Evolutionary conservation across 2,113 vertebrate genomes (phyloP).

Genomic region (Platysternon megacephalum): DNA sequence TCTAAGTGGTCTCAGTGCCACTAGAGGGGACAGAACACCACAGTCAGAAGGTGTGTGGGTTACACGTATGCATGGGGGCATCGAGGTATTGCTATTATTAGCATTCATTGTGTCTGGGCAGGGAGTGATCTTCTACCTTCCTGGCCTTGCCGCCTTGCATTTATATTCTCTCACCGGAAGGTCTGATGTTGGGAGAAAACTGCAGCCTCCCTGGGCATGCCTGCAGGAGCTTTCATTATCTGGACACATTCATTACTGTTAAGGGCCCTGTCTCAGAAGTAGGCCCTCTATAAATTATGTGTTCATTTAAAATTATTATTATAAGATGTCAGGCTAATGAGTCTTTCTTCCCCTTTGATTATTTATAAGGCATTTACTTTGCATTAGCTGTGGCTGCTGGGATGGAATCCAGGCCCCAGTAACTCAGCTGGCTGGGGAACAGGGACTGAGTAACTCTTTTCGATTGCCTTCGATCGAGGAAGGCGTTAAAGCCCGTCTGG

Average conservation of each 20-base stretch:
- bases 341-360: constrained; percentile 28
- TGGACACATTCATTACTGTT: not conserved
- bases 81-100: not conserved
- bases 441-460: not conserved
- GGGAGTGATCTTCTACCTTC: not conserved
- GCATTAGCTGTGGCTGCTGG: not conserved
- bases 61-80: no score
- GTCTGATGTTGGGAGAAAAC: not conserved
- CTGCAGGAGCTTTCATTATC: not conserved
- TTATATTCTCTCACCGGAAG: not conserved
- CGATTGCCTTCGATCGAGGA: not conserved
- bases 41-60: no score
- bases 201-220: not conserved
- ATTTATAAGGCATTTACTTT: constrained; percentile 27
- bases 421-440: not conserved
- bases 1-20: no score
- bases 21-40: no score
- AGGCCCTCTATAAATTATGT: constrained; percentile 2
- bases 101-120: not conserved
- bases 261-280: not conserved
- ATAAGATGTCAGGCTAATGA: constrained; percentile 40
- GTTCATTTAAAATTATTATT: constrained; percentile 10
- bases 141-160: not conserved
- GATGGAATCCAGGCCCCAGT: not conserved
- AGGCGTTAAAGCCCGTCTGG: not conserved